Evolutionary conservation across 2,113 vertebrate species (phyloP), one percentile per base, ranked within the genome.

Genomic region (Upupa epops): DNA sequence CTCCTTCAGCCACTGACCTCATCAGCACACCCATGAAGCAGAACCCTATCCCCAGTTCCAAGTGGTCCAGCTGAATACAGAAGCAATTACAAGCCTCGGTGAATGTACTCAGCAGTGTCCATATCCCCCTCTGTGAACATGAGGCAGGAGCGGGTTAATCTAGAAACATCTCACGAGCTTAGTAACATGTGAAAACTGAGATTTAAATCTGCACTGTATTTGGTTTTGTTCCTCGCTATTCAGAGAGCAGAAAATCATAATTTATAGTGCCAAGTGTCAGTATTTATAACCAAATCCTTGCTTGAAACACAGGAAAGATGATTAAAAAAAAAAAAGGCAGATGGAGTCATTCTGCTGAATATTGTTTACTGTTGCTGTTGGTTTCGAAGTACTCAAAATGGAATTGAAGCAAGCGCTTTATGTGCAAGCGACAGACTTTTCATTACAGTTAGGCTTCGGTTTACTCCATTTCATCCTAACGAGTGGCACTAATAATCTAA

Each of bases 1-100:
- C 36, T 76, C 52, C 40, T 32, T 45, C 68, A 65, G 45, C 37
- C 22, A 6, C 46, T 59, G 48, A 19, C 20, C 34, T 70, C 2
- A 0, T 13, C 0, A 1, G 36, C 29, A 49, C 25, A 86, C 61
- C 36, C 15, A 6, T 0, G 4, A 20, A 36, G 87, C 54, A 61
- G 63, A 79, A 11, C 25, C 5, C 46, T 25, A 9, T 16, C 29
- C 37, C 25, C 36, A 19, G 14, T 49, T 71, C 58, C 66, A 36
- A 22, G 8, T 36, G 49, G 13, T 26, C 29, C 52, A 71, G 19
- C 8, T 2, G 0, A 54, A n/a, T 3, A 52, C 49, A 82, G 61
- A 74, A 20, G 31, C 56, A 21, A 15, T 55, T 42, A 22, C 24
- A 63, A 32, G 55, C 28, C 34, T 14, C 45, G n/a, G n/a, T 17